These are phyloP conservation scores for Drosophila burlai DNA, from an alignment of 1,140 invertebrate species.

Conservation along the genomic window DNA sequence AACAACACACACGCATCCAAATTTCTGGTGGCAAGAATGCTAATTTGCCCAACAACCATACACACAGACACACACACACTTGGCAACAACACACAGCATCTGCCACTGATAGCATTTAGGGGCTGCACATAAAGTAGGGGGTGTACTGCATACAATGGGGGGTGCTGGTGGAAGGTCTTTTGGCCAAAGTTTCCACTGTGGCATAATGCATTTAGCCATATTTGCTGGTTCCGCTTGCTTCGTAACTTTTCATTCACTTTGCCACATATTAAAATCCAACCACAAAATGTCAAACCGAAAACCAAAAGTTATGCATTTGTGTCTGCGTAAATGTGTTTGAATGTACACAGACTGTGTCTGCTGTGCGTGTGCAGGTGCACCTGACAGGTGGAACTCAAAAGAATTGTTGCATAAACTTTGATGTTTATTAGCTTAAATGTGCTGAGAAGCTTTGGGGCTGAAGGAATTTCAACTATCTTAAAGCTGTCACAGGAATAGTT, in stretches of 20 bases:
- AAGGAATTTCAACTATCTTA: conserved; percentile 3
- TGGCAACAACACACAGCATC: conserved; percentile 41
- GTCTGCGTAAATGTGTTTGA: conserved; percentile 14
- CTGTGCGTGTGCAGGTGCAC: conserved; percentile 16
- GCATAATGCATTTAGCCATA: conserved; percentile 66
- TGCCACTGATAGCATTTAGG: conserved; percentile 63
- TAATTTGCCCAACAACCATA: conserved; percentile 55
- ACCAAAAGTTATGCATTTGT: conserved; percentile 79
- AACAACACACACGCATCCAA: conserved; percentile 37
- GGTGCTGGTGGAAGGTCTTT: background rate
- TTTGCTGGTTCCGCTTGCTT: conserved; percentile 35
- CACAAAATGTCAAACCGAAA: conserved; percentile 80
- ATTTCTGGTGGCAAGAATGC: conserved; percentile 64
- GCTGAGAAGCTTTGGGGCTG: background rate
- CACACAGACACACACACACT: conserved; percentile 4
- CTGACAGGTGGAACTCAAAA: conserved; percentile 48
- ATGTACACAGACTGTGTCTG: background rate
- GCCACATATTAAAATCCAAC: conserved; percentile 77
- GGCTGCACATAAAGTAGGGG: conserved; percentile 3
- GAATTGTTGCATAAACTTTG: conserved; percentile 50
- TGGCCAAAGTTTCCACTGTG: conserved; percentile 49
- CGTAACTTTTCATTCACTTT: conserved; percentile 75
- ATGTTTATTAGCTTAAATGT: conserved; percentile 38
- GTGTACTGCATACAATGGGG: background rate
- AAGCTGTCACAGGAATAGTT: background rate